A percentile compares a stretch with the other conserved stretches of the same genome.
Conservation (phyloP, 2,797 vertebrate species). For the Myripristis murdjan region DNA sequence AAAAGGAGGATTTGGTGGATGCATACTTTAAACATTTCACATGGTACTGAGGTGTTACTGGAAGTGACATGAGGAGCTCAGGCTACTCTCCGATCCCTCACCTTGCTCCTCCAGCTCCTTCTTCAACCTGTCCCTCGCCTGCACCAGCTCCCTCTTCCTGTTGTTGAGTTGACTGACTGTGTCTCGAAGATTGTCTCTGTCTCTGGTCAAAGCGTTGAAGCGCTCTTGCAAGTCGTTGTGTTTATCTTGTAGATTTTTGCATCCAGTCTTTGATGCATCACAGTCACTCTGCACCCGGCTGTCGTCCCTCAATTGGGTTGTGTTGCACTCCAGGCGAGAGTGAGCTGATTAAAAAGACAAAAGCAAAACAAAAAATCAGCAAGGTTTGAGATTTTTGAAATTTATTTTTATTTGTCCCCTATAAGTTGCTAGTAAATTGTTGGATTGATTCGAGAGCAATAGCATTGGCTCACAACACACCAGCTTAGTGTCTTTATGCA, state of each 20-base stretch:
- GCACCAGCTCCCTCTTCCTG: accelerated
- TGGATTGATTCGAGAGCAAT: too few species aligned
- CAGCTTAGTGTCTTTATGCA: too few species aligned
- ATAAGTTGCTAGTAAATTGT: background rate
- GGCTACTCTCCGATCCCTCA: background rate
- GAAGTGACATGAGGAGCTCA: too few species aligned
- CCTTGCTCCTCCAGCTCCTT: background rate
- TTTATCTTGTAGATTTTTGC: too few species aligned
- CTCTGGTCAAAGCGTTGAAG: constrained; percentile 26
- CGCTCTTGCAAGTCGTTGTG: constrained; percentile 22
- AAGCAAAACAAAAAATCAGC: too few species aligned
- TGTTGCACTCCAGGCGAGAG: background rate
- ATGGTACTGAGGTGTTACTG: too few species aligned
- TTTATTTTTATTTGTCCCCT: background rate
- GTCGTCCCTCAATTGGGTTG: background rate
- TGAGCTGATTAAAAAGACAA: constrained; percentile 11
- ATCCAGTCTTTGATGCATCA: background rate
- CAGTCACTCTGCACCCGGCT: background rate
- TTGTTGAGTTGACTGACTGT: constrained; percentile 7
- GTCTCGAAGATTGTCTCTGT: constrained; percentile 17
- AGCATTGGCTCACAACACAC: too few species aligned
- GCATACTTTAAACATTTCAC: too few species aligned
- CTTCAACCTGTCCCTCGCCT: constrained; percentile 17
- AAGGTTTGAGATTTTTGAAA: too few species aligned
- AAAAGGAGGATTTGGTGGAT: too few species aligned